Base-by-base conservation (phyloP, 2,888 invertebrate species). In the Holacanthella duospinosa region DNA sequence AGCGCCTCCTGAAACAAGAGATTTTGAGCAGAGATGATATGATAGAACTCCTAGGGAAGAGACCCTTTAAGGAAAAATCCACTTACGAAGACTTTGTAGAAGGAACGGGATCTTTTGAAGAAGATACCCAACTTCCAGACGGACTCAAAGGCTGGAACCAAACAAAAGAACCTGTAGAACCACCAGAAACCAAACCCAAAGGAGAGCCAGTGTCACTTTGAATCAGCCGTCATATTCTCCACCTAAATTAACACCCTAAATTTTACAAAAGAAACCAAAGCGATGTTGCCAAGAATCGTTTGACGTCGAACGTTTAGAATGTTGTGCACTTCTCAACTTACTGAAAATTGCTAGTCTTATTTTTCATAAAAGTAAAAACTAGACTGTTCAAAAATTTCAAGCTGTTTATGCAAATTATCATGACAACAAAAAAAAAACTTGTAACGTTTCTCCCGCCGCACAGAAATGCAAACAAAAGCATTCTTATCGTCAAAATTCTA, bases 11-110 rank as follows among this genome's bases (percentile, higher is more conserved):
- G 63, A 90, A 93, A 75, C 89, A 94, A 75, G 99, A 99, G 80
- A 87, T 96, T 71, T 81, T 99, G 59, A 91, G 89, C 75, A 85
- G 97, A 67, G 93, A 95, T 56, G 99, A 99, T 76, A 94, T 99
- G 94, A 90, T 97, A 67, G 95, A 96, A 77, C 79, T 99, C 43
- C 81, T 99, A 56, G 99, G 99, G 0, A 83, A 85, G 28, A 81
- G 99, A 71, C 99, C 99, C 0, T 99, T 99, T 84, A 88, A 88
- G 16, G 99, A 99, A 78, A 97, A 97, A 80, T 94, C 96, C 19
- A 97, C 97, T 12, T 99, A 99, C 75, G 99, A 99, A 78, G 92
- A 99, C 76, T 99, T 99, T 78, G 99, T 99, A 0, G 96, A 94
- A 79, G 95, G 94, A 1, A 95, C 94, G 0, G 97, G 97, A 1